phyloP scores from a whole-genome alignment of 2,797 vertebrate species.

The Hippopotamyrus pictus region DNA sequence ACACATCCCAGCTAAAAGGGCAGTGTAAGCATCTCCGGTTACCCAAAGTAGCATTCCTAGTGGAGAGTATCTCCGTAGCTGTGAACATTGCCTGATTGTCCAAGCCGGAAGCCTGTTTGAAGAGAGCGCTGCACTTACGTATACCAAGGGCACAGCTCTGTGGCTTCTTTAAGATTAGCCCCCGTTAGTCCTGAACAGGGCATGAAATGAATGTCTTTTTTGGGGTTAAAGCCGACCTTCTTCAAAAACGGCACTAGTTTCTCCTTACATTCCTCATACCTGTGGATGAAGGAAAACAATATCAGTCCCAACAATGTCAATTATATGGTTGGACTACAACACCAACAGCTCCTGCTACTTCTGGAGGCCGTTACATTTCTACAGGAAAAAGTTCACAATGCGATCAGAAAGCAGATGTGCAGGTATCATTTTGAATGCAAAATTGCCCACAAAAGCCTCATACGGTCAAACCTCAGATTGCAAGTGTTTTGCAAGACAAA shows the following conservation, averaged over 20 bases:
- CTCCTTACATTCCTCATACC: slow-evolving; percentile 99
- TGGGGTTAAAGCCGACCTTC: slow-evolving; percentile 99
- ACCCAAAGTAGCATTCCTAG: not conserved
- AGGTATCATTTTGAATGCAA: not conserved
- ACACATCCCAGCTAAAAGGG: not conserved
- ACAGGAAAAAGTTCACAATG: not conserved
- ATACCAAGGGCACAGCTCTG: slow-evolving; percentile 88
- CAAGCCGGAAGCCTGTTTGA: not conserved
- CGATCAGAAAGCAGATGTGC: not conserved
- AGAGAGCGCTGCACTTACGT: slow-evolving; percentile 72
- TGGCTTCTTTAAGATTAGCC: slow-evolving; percentile 90
- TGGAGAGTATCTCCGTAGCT: not conserved
- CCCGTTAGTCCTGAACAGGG: slow-evolving; percentile 97
- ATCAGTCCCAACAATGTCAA: not conserved
- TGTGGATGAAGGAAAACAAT: slow-evolving; percentile 35
- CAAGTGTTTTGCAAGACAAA: too few relatives aligned
- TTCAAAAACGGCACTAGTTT: slow-evolving; percentile 98
- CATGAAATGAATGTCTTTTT: slow-evolving; percentile 99
- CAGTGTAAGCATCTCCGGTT: not conserved
- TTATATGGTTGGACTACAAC: not conserved
- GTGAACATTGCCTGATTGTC: not conserved
- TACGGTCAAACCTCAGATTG: too few relatives aligned
- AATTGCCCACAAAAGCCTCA: not conserved
- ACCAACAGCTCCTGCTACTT: not conserved
- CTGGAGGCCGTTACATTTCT: not conserved